Evolutionary conservation across 2,888 invertebrate species (phyloP).

Genomic region (Eumerus sabulonum): DNA sequence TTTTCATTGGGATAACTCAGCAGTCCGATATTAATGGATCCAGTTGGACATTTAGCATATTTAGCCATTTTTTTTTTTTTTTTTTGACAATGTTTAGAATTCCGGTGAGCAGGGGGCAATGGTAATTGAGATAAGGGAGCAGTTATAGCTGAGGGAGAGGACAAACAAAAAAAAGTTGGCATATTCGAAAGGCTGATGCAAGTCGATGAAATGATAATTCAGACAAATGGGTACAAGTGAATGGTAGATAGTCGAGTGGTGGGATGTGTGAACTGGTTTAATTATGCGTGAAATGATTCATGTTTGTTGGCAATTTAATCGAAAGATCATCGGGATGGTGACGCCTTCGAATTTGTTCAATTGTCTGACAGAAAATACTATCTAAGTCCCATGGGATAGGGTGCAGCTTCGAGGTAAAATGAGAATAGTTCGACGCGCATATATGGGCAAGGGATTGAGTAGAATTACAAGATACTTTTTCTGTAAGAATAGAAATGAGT

Average conservation of each 20-base stretch:
- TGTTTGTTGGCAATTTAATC: conserved; percentile 20
- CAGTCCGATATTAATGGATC: not conserved
- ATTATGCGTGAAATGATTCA: conserved; percentile 13
- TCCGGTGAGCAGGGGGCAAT: conserved; percentile 1
- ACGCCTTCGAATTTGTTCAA: conserved; percentile 6
- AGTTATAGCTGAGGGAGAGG: conserved; percentile 26
- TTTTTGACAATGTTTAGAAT: conserved; percentile 1
- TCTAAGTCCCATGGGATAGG: no score
- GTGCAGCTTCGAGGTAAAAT: no score
- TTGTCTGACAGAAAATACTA: no score
- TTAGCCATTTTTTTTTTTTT: not conserved
- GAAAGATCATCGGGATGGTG: conserved; percentile 9
- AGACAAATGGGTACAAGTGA: conserved; percentile 2
- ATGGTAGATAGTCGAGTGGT: not conserved
- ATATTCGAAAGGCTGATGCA: not conserved
- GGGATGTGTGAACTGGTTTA: conserved; percentile 16
- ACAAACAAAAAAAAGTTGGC: conserved; percentile 27
- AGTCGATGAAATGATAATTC: no score
- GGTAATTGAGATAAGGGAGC: conserved; percentile 29
- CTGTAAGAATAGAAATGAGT: no score
- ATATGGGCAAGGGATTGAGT: no score
- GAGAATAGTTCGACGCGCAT: no score
- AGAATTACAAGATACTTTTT: no score
- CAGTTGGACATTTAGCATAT: no score
- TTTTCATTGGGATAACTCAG: not conserved